Percentiles rank a stretch among this genome's conserved stretches.
Evolutionary conservation across 2,888 invertebrate genomes (phyloP).

Genomic region (Philonicus albiceps): DNA sequence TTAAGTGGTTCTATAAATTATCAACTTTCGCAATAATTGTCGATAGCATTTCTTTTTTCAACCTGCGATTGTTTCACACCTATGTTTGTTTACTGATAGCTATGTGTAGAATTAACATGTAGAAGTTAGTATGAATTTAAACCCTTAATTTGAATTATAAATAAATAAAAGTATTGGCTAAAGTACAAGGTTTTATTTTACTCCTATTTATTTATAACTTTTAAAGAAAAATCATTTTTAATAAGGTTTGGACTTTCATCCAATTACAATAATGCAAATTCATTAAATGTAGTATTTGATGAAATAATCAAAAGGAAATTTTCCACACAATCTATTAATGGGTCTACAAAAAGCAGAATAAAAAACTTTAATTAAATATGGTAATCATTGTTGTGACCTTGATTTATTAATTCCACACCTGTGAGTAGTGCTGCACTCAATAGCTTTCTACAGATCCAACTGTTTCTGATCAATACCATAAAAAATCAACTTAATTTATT

Average conservation of each 20-base stretch:
- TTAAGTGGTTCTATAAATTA: background rate
- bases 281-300: background rate
- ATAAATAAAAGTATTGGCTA: too few relatives aligned
- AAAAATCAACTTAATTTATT: background rate
- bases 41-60: background rate
- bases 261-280: background rate
- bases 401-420: background rate
- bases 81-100: background rate
- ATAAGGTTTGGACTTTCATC: too few relatives aligned
- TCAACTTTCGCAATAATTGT: background rate
- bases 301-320: background rate
- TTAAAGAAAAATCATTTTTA: too few relatives aligned
- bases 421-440: background rate
- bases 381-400: background rate
- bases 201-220: too few relatives aligned
- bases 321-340: background rate
- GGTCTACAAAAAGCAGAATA: background rate
- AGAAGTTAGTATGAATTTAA: background rate
- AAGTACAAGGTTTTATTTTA: too few relatives aligned
- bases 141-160: too few relatives aligned
- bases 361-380: background rate
- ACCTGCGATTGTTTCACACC: background rate
- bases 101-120: background rate
- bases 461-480: background rate
- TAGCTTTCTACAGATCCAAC: background rate